These are phyloP conservation scores for Phoenicopterus ruber DNA, from an alignment of 2,113 vertebrate genomes.

Conservation along the genomic window DNA sequence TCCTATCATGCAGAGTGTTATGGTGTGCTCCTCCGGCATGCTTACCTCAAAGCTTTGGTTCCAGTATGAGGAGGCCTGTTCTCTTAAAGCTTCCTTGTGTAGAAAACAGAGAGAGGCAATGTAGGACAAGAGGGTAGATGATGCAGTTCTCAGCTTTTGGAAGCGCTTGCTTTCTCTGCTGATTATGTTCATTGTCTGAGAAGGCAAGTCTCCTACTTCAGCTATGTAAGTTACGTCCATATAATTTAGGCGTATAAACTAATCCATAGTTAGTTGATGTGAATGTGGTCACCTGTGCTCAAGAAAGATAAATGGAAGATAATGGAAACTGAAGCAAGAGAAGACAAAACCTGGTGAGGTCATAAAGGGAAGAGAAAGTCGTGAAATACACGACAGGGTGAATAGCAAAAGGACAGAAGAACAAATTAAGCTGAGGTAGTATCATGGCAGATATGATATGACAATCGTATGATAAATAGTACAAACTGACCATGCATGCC, in stretches of 20 bases:
- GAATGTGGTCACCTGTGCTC: neutral
- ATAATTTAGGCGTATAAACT: neutral
- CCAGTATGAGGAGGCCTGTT: neutral
- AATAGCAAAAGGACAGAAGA: neutral
- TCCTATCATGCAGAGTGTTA: neutral
- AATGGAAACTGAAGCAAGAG: neutral
- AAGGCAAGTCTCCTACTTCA: neutral
- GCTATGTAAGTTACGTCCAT: neutral
- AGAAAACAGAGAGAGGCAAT: neutral
- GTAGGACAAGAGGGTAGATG: neutral
- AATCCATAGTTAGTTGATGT: neutral
- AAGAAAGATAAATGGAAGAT: neutral
- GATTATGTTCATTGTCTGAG: neutral
- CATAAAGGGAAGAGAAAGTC: neutral
- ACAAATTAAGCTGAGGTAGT: neutral
- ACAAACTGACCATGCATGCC: neutral
- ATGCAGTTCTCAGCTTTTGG: neutral
- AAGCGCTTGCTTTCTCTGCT: neutral
- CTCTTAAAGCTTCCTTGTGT: neutral
- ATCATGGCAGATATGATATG: neutral
- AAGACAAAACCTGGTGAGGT: neutral
- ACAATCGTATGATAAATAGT: neutral
- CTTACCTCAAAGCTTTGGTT: neutral
- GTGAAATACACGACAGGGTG: neutral
- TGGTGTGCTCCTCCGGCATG: neutral